Evolutionary conservation across 2,888 invertebrate genomes (phyloP).

Genomic region (Physocephala rufipes): DNA sequence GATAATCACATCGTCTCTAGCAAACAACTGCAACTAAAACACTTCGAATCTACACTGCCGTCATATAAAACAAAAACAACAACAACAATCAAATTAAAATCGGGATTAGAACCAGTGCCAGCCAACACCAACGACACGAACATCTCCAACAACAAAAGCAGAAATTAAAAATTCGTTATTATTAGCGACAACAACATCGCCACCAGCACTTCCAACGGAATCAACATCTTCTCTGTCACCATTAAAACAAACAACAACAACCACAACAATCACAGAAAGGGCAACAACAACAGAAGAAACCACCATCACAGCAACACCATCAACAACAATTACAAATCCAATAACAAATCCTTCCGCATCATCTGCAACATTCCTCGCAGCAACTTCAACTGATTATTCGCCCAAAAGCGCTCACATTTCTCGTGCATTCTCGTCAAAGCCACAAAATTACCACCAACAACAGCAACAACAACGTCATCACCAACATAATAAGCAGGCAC

Average conservation of each 20-base stretch:
- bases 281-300: conserved; percentile 10
- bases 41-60: conserved; percentile 57
- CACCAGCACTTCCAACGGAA: conserved; percentile 36
- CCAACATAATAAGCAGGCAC: conserved; percentile 41
- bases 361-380: too few relatives aligned
- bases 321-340: too few relatives aligned
- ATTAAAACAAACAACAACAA: too few relatives aligned
- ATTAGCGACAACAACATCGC: conserved; percentile 28
- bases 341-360: too few relatives aligned
- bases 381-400: conserved; percentile 9
- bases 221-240: background rate
- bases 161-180: too few relatives aligned
- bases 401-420: background rate
- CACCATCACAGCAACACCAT: conserved; percentile 26
- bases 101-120: conserved; percentile 44
- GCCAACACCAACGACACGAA: conserved; percentile 40
- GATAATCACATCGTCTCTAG: conserved; percentile 38
- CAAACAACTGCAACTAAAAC: conserved; percentile 57
- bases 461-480: conserved; percentile 42
- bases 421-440: background rate
- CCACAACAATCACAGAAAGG: too few relatives aligned
- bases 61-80: conserved; percentile 48
- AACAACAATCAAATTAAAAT: conserved; percentile 54
- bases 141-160: conserved; percentile 40
- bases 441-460: conserved; percentile 32